A percentile compares a stretch with the other conserved stretches of the same genome.
Evolutionary conservation across 2,888 invertebrate species (phyloP).

Genomic region (Lasius fuliginosus): DNA sequence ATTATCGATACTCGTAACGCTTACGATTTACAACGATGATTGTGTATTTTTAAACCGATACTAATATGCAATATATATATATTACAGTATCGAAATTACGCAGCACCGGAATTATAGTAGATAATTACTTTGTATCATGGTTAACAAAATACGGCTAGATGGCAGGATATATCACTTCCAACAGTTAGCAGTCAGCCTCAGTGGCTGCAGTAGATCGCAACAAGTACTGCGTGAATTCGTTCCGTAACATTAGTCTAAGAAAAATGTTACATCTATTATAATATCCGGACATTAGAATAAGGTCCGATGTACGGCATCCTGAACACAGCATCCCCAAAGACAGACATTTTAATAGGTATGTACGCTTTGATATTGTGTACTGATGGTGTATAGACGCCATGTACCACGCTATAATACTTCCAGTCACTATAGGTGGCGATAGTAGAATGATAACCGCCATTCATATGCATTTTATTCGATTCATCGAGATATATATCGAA

Average conservation of each 20-base stretch:
- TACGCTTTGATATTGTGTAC: slow-evolving; percentile 28
- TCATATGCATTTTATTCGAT: background rate
- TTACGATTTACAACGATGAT: background rate
- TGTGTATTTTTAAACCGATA: background rate
- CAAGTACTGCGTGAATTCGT: slow-evolving; percentile 2
- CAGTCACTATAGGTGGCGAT: slow-evolving; percentile 28
- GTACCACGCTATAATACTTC: background rate
- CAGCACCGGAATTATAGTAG: background rate
- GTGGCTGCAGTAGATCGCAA: slow-evolving; percentile 10
- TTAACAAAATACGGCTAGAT: background rate
- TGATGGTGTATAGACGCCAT: slow-evolving; percentile 10
- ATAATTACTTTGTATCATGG: background rate
- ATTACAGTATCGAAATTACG: background rate
- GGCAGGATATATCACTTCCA: slow-evolving; percentile 24
- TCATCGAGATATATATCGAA: background rate
- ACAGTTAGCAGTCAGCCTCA: slow-evolving; percentile 17
- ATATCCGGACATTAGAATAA: background rate
- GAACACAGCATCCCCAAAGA: background rate
- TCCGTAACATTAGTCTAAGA: background rate
- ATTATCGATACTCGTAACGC: background rate
- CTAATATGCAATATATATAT: background rate
- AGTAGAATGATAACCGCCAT: background rate
- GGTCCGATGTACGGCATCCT: background rate
- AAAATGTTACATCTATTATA: background rate
- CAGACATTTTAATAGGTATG: background rate